Percentiles rank a stretch among this genome's conserved stretches.
These are phyloP conservation scores for Physocephala rufipes DNA, from an alignment of 2,888 invertebrate genomes.

Conservation along the genomic window DNA sequence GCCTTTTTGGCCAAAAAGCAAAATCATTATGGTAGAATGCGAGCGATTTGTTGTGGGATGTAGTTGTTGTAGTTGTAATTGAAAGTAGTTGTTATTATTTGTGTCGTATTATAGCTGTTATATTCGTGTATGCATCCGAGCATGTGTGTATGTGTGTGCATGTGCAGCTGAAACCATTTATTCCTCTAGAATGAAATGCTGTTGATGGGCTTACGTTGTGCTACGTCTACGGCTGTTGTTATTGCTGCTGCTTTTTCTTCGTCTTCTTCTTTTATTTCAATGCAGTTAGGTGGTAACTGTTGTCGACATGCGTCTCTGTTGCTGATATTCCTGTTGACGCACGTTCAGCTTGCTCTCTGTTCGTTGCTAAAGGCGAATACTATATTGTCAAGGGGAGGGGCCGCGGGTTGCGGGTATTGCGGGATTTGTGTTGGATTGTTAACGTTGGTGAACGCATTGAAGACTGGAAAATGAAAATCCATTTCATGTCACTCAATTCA, in stretches of 20 bases:
- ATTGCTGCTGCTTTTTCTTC: constrained; percentile 2
- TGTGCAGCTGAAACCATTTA: constrained; percentile 20
- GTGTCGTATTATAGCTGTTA: neutral
- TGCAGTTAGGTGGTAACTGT: neutral
- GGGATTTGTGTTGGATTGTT: no score
- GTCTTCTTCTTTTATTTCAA: neutral
- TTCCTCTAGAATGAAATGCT: constrained; percentile 24
- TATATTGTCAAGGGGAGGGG: neutral
- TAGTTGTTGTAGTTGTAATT: neutral
- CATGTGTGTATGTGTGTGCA: constrained; percentile 5
- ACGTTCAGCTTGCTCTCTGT: constrained; percentile 24
- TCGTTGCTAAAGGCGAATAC: neutral
- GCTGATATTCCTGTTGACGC: constrained; percentile 18
- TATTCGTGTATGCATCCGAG: neutral
- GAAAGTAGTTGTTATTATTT: neutral
- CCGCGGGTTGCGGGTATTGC: no score
- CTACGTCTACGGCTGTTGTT: neutral
- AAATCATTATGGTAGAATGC: constrained; percentile 28
- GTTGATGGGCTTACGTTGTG: neutral
- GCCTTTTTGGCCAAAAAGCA: constrained; percentile 51
- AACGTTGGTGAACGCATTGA: neutral
- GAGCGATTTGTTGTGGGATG: neutral
- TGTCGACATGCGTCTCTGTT: constrained; percentile 10
- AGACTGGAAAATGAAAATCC: constrained; percentile 29
- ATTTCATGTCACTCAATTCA: constrained; percentile 36